Percentiles rank a stretch among this genome's conserved stretches.
Conservation (phyloP, 2,888 invertebrate genomes). For the Lochmaea capreae region DNA sequence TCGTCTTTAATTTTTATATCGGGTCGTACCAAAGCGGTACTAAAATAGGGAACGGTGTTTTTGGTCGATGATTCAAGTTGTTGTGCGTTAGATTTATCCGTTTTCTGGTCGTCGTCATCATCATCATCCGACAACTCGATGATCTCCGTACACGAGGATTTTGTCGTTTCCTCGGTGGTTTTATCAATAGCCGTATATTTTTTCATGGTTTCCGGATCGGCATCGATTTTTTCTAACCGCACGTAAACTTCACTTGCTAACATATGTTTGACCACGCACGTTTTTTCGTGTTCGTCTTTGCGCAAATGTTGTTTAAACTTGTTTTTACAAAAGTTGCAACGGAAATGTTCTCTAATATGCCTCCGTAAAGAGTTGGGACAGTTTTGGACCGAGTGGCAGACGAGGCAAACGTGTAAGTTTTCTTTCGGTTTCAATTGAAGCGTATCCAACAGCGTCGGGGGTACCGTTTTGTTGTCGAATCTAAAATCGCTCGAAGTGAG, state of each 20-base stretch:
- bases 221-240: not conserved
- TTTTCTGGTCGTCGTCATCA: not conserved
- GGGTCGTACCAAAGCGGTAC: not conserved
- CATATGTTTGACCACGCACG: not conserved
- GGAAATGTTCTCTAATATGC: constrained; percentile 4
- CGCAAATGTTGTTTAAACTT: not conserved
- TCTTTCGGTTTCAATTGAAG: constrained; percentile 2
- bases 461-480: no score
- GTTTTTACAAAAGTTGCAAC: not conserved
- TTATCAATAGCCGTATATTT: not conserved
- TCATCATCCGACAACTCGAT: constrained; percentile 23
- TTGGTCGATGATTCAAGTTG: not conserved
- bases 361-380: not conserved
- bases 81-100: no score
- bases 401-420: not conserved
- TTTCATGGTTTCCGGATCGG: not conserved
- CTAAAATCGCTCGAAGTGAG: not conserved
- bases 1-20: not conserved
- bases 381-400: not conserved
- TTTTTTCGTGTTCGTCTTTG: constrained; percentile 11
- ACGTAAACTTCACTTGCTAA: not conserved
- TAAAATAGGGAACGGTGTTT: not conserved
- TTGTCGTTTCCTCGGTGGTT: no score
- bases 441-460: constrained; percentile 2
- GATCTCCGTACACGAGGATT: not conserved